Evolutionary conservation across 2,113 vertebrate genomes (phyloP), one percentile per base, ranked within the genome.

Genomic region (Sylvilagus bachmani): DNA sequence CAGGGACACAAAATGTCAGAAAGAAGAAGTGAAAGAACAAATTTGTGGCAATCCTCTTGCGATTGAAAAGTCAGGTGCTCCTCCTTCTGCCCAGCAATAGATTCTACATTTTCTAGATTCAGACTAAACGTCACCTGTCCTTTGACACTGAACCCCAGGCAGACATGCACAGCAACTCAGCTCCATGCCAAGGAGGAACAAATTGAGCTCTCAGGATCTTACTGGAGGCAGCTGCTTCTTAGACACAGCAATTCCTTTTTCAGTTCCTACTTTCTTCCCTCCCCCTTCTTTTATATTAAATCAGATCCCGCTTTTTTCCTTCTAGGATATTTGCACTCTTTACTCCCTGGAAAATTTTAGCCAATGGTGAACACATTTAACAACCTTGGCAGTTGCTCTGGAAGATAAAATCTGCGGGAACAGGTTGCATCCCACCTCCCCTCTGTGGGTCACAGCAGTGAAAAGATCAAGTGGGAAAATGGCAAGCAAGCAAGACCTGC

Each of bases 121-220:
- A 81, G 36, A 70, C 4, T 0, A 17, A 84, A 38, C 75, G 55
- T 33, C 24, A 1, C 89, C 53, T 83, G 44, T 88, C 69, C 69
- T 84, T 71, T 53, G 12, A n/a, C 64, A n/a, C n/a, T 73, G 11
- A 3, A 0, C 71, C 67, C 61, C 22, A 67, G 55, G 74, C 62
- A 53, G 0, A n/a, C 19, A 22, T 4, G 4, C 61, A 29, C 16
- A 27, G 64, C 0, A 0, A 61, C 38, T 24, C 14, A 2, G 19
- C 10, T 33, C 3, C 33, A 19, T 90, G 10, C 75, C 6, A 8
- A 19, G 31, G 6, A 85, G 29, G 44, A 33, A 12, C 24, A 83
- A 44, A 86, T 44, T 55, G 55, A 77, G 77, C 51, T 36, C 31
- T 75, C 2, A 51, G 19, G 10, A 1, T 55, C 67, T 44, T 27